Conservation (phyloP, 2,113 vertebrate species). For the Alexandromys fortis region DNA sequence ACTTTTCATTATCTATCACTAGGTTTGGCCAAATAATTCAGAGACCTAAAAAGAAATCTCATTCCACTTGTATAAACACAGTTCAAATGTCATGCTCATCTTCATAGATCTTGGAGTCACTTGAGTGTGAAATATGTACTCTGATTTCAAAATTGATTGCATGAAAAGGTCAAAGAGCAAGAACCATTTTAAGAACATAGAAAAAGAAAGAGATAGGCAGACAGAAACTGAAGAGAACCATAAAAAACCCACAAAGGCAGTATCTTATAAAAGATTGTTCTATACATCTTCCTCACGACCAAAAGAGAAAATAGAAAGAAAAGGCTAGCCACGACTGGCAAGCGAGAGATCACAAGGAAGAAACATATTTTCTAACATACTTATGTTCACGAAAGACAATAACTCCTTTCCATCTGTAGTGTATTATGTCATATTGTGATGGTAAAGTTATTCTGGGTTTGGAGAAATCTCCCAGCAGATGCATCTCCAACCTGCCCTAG, state of each 20-base stretch:
- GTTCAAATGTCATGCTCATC: not conserved
- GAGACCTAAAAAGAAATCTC: not conserved
- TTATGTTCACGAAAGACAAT: constrained; percentile 59
- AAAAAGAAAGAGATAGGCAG: not conserved
- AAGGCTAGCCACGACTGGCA: constrained; percentile 43
- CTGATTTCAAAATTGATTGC: not conserved
- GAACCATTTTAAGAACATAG: not conserved
- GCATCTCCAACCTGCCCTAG: not conserved
- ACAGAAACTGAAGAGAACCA: not conserved
- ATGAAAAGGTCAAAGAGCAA: not conserved
- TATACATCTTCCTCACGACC: not conserved
- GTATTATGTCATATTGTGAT: constrained; percentile 1
- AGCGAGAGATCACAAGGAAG: constrained; percentile 54
- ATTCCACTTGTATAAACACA: not conserved
- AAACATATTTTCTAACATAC: constrained; percentile 57
- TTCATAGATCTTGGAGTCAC: not conserved
- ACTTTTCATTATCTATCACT: not conserved
- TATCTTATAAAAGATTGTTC: constrained; percentile 12
- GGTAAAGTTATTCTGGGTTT: constrained; percentile 53
- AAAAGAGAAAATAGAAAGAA: not conserved
- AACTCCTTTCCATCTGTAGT: constrained; percentile 57
- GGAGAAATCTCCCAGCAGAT: constrained; percentile 59
- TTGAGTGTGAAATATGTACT: not conserved
- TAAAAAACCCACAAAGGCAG: not conserved
- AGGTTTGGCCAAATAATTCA: not conserved